phyloP scores from a whole-genome alignment of 2,797 vertebrate species.

The Chanos chanos region DNA sequence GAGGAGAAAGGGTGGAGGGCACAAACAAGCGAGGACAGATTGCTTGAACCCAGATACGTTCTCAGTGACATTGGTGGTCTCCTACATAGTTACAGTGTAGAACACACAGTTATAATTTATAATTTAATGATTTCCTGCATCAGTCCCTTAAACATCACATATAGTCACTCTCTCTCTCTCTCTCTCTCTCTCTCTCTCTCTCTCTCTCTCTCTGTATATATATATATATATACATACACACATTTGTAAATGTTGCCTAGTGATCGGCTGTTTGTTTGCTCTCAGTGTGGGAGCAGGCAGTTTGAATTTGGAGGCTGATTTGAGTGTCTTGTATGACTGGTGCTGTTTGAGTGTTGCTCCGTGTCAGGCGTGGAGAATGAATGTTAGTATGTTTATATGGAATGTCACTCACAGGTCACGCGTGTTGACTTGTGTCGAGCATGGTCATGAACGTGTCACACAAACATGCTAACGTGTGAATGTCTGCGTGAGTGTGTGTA shows the following conservation, averaged over 20 bases:
- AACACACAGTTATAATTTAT: no score
- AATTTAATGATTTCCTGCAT: no score
- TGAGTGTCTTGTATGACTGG: not conserved
- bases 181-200: no score
- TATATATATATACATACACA: no score
- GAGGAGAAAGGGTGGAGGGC: conserved; percentile 38
- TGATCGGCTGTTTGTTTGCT: no score
- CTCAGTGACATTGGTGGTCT: not conserved
- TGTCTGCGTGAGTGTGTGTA: conserved; percentile 50
- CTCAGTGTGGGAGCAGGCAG: no score
- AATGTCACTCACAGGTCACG: conserved; percentile 56
- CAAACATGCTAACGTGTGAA: conserved; percentile 37
- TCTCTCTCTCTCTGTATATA: no score
- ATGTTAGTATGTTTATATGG: conserved; percentile 52
- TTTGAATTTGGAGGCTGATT: no score
- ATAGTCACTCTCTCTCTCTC: no score
- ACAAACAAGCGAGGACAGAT: conserved; percentile 9
- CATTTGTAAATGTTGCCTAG: no score
- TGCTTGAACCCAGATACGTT: not conserved
- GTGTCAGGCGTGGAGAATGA: conserved; percentile 1
- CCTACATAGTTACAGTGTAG: no score
- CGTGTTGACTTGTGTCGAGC: conserved; percentile 40
- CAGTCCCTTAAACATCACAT: no score
- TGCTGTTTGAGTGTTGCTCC: conserved; percentile 5
- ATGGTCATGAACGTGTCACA: conserved; percentile 44